Evolutionary conservation across 2,797 vertebrate species (phyloP).

Genomic region (Pangasius sanitwongsei): DNA sequence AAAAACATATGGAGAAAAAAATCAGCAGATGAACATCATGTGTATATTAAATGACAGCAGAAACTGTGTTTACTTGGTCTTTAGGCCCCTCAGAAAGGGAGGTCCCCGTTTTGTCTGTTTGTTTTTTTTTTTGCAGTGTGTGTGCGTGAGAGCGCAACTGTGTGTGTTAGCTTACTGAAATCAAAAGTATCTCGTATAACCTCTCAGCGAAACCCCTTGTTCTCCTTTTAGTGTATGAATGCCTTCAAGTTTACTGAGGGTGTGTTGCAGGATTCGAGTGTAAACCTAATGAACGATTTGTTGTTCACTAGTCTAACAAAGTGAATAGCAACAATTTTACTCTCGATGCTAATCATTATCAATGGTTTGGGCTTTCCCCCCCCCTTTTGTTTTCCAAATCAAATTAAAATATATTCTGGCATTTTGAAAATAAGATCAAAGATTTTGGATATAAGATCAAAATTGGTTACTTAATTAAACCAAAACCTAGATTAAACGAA

Average conservation of each 20-base stretch:
- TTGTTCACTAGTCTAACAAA: neutral
- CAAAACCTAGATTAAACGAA: neutral
- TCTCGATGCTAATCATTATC: neutral
- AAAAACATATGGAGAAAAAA: neutral
- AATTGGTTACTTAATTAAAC: neutral
- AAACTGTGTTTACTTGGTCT: neutral
- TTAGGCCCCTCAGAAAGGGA: neutral
- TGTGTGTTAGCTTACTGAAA: neutral
- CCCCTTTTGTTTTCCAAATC: no score
- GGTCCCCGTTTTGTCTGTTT: neutral
- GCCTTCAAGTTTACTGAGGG: neutral
- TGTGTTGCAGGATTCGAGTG: neutral
- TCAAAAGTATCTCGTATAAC: neutral
- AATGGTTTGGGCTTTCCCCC: no score
- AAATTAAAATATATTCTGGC: neutral
- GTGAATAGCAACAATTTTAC: neutral
- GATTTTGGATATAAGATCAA: neutral
- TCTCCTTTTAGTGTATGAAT: neutral
- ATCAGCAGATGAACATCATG: neutral
- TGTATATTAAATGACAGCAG: neutral
- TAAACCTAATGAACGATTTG: neutral
- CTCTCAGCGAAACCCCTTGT: neutral
- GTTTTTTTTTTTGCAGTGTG: neutral
- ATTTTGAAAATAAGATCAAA: neutral
- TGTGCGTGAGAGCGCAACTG: neutral